A percentile compares a stretch with the other conserved stretches of the same genome.
Evolutionary conservation across 2,888 invertebrate genomes (phyloP).

Genomic region (Lasioglossum zephyrum): DNA sequence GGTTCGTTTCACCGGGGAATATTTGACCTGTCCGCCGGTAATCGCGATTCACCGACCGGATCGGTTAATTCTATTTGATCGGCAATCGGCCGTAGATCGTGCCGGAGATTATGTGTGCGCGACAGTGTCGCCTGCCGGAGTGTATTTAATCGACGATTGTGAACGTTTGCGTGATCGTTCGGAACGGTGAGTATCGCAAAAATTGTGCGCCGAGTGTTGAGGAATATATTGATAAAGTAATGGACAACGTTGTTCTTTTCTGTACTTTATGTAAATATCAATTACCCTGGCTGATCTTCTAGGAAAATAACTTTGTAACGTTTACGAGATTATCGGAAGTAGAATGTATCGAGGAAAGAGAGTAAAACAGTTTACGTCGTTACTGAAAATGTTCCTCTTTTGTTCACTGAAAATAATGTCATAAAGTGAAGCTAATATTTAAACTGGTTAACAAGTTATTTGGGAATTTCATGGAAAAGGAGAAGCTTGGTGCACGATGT

Average conservation of each 20-base stretch:
- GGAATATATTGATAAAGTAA: neutral
- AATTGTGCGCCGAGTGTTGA: neutral
- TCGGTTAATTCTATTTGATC: constrained; percentile 27
- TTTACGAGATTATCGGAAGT: neutral
- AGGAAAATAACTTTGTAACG: neutral
- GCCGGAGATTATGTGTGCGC: constrained; percentile 1
- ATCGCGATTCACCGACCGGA: constrained; percentile 10
- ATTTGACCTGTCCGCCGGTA: neutral
- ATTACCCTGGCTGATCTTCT: neutral
- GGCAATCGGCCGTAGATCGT: neutral
- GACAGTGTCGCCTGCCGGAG: neutral
- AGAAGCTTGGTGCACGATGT: neutral
- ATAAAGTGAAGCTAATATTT: neutral
- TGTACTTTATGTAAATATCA: neutral
- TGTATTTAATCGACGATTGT: neutral
- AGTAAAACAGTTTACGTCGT: neutral
- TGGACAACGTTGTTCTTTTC: neutral
- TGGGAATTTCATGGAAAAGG: neutral
- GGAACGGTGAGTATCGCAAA: neutral
- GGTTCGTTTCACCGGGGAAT: constrained; percentile 35
- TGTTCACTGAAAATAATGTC: neutral
- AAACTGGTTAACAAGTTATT: neutral
- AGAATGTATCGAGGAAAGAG: neutral
- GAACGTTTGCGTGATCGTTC: neutral
- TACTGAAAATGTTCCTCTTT: neutral